Base-by-base conservation (phyloP, 1,140 invertebrate species). In the Ceratosolen fusciceps region DNA sequence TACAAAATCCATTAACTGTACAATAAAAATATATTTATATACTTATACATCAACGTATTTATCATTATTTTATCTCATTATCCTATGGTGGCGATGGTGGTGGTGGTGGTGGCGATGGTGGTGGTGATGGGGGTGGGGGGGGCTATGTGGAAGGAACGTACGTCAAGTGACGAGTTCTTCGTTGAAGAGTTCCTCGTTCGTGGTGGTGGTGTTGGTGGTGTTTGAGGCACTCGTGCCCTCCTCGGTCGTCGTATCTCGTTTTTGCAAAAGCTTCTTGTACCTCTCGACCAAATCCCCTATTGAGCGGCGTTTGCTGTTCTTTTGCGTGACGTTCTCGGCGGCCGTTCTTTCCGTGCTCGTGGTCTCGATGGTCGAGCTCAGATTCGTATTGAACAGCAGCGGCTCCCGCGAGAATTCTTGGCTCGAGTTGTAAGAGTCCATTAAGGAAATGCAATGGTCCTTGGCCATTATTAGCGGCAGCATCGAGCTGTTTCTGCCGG, bases 271-370 rank as follows among this genome's bases (percentile, higher is more conserved):
- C 75, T 83, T 86, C 67, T 85, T 87, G 62, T 87, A 88, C 68
- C 86, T 85, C 71, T 87, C 86, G 0, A 88, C 85, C 78, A 88
- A 84, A 80, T 88, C 87, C 2, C 86, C 80, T n/a, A 88, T 86
- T 0, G 87, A 87, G 9, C 80, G 74, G 56, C 86, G 68, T 52
- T 82, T 83, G 9, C 70, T 79, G 4, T n/a, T 77, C 31, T 56
- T 47, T 16, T 21, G 62, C 65, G 81, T 37, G 58, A 70, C 24
- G 4, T 31, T 75, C 74, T 82, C 65, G 3, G 14, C 49, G 31
- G 71, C 47, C n/a, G n/a, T n/a, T n/a, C n/a, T n/a, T 24, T 65
- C 47, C 0, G 24, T 8, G 26, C 72, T 75, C 34, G 65, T n/a
- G 3, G 74, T 2, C 16, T 68, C 71, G 29, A 58, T 58, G 2